Evolutionary conservation across 2,888 invertebrate species (phyloP).

Genomic region (Bugulina stolonifera): DNA sequence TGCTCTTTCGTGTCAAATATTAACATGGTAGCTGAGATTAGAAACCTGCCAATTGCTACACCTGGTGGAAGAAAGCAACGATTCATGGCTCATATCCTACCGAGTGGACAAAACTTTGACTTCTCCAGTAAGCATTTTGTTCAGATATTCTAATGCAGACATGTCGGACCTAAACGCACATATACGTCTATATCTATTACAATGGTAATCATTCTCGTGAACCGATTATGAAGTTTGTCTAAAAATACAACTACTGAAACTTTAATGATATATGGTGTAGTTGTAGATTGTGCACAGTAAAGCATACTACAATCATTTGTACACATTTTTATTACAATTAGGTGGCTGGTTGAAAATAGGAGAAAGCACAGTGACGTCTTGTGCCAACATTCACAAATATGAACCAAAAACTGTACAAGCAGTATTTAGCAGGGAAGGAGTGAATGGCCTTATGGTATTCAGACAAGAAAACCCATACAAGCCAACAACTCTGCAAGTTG

Average conservation of each 20-base stretch:
- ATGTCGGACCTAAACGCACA: too few species aligned
- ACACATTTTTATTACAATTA: too few species aligned
- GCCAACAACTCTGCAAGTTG: conserved; percentile 58
- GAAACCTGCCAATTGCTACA: not conserved
- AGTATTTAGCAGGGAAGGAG: conserved; percentile 59
- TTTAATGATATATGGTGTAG: too few species aligned
- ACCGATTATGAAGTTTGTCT: too few species aligned
- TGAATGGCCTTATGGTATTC: conserved; percentile 72
- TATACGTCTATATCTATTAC: too few species aligned
- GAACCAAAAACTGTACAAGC: conserved; percentile 36
- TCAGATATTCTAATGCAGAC: too few species aligned
- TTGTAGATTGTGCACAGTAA: too few species aligned
- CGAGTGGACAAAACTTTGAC: not conserved
- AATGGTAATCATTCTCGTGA: too few species aligned
- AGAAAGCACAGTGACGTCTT: conserved; percentile 46
- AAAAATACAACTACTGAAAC: too few species aligned
- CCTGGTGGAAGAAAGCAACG: not conserved
- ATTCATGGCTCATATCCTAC: not conserved
- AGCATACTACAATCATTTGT: too few species aligned
- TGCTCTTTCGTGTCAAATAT: not conserved
- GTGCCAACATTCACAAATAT: conserved; percentile 64
- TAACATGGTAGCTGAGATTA: not conserved
- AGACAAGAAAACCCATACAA: conserved; percentile 76
- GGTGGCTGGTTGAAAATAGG: conserved; percentile 12
- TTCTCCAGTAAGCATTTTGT: too few species aligned